These are phyloP conservation scores for Harpegnathos saltator DNA, from an alignment of 1,140 invertebrate species.

Conservation along the genomic window DNA sequence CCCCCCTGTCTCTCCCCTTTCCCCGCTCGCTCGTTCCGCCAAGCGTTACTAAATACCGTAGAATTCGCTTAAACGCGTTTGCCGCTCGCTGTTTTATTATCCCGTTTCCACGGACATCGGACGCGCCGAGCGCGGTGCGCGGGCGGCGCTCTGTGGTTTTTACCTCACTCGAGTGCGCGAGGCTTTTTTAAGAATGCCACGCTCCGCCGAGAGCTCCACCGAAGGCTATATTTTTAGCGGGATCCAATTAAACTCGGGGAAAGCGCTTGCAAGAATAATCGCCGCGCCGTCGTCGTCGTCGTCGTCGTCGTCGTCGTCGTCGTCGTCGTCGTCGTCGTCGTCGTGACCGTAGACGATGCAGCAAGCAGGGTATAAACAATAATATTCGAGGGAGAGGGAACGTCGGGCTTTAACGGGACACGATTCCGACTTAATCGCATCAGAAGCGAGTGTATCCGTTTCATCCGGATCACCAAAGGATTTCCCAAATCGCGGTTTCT, in stretches of 20 bases:
- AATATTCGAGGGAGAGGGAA: no score
- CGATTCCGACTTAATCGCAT: no score
- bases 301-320: no score
- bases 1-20: no score
- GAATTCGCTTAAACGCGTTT: conserved; percentile 20
- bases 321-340: no score
- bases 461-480: no score
- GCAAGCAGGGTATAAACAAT: no score
- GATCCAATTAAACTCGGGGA: background rate
- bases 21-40: background rate
- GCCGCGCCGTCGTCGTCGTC: no score
- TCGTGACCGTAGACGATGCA: no score
- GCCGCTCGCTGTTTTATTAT: conserved; percentile 32
- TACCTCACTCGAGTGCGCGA: background rate
- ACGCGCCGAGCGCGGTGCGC: background rate
- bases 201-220: background rate
- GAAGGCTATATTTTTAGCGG: background rate
- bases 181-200: background rate
- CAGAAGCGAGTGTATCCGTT: no score
- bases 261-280: conserved; percentile 1
- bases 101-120: background rate
- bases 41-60: conserved; percentile 25
- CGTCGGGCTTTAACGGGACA: no score
- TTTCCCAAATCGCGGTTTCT: no score
- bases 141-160: background rate